Conservation (phyloP, 2,888 invertebrate species). For the Melipona bicolor region DNA sequence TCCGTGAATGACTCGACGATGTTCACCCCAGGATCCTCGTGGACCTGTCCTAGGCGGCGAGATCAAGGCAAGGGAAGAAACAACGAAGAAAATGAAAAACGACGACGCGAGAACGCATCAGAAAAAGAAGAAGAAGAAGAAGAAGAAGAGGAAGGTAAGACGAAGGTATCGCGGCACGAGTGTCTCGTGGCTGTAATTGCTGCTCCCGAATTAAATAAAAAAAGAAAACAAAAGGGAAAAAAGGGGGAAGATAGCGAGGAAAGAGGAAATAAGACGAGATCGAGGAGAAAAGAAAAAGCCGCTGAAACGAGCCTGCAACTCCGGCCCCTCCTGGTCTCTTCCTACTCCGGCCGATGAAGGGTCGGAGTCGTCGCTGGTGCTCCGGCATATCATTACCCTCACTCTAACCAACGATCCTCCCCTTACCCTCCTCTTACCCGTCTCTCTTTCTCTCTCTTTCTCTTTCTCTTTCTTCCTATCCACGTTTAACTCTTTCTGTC, state of each 20-base stretch:
- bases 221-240: constrained; percentile 25
- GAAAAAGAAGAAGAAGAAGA: neutral
- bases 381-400: constrained; percentile 78
- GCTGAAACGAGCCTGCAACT: constrained; percentile 58
- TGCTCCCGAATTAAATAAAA: constrained; percentile 69
- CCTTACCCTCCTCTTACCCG: constrained; percentile 47
- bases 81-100: neutral
- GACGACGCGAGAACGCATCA: neutral
- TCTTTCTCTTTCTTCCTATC: neutral
- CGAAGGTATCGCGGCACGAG: constrained; percentile 33
- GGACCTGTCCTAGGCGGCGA: neutral
- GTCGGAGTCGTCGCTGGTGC: constrained; percentile 68
- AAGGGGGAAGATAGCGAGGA: neutral
- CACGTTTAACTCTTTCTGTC: constrained; percentile 75
- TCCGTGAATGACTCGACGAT: constrained; percentile 17
- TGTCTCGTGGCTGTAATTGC: constrained; percentile 71
- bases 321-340: constrained; percentile 41
- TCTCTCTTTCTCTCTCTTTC: constrained; percentile 44
- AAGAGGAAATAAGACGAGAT: constrained; percentile 43
- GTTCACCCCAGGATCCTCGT: neutral
- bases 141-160: neutral
- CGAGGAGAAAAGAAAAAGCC: constrained; percentile 57
- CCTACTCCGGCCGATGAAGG: constrained; percentile 55
- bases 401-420: constrained; percentile 52
- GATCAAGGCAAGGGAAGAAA: constrained; percentile 9